Evolutionary conservation across 2,113 vertebrate species (phyloP).

Genomic region (Uria lomvia): DNA sequence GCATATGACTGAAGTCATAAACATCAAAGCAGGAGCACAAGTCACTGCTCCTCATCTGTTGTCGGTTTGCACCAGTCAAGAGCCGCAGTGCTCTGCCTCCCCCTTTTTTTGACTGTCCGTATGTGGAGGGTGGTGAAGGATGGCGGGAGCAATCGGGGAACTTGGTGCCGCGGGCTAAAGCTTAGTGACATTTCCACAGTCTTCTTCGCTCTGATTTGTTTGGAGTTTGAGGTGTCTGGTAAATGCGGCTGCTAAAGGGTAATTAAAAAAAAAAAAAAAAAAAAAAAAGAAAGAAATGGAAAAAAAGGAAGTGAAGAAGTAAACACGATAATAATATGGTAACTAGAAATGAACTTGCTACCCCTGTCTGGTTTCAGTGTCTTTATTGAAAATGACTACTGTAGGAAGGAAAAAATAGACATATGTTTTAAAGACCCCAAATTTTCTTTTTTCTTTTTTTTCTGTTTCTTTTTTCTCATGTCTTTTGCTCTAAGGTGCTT

Average conservation of each 20-base stretch:
- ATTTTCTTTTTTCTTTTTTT: neutral
- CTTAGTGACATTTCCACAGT: conserved; percentile 2
- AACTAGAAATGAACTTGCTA: neutral
- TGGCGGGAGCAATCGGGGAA: accelerated
- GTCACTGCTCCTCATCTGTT: conserved; percentile 15
- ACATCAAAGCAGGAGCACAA: conserved; percentile 19
- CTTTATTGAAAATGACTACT: neutral
- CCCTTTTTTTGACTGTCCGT: neutral
- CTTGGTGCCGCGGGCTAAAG: neutral
- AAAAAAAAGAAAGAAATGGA: too few species aligned
- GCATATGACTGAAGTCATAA: conserved; percentile 54
- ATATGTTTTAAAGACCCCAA: neutral
- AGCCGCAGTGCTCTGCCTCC: neutral
- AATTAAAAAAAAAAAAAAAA: neutral
- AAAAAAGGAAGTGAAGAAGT: neutral
- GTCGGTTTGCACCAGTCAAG: neutral
- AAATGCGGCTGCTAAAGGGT: neutral
- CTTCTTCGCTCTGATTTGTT: neutral
- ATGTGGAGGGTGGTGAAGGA: neutral
- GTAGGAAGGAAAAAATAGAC: neutral
- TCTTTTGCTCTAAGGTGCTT: neutral
- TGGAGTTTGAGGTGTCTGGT: neutral
- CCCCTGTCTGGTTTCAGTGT: neutral
- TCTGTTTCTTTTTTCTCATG: neutral
- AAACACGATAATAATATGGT: neutral